Evolutionary conservation across 2,888 invertebrate species (phyloP).

Genomic region (Drosophila kanekoi): DNA sequence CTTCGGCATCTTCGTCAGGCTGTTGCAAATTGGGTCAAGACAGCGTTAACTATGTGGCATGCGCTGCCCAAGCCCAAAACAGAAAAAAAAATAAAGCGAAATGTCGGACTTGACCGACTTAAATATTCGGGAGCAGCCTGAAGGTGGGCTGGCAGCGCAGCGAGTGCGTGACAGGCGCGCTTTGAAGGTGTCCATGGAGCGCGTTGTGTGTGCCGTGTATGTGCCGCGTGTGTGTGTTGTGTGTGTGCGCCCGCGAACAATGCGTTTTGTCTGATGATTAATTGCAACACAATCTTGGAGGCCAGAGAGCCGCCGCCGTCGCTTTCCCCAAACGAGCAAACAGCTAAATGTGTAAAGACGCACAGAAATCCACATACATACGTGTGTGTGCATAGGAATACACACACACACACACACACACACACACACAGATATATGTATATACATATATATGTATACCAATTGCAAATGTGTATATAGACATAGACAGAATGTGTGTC

Average conservation of each 20-base stretch:
- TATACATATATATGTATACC: background rate
- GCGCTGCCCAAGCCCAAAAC: slow-evolving; percentile 8
- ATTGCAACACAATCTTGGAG: slow-evolving; percentile 76
- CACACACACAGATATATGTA: background rate
- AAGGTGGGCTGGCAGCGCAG: slow-evolving; percentile 19
- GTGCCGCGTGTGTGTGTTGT: background rate
- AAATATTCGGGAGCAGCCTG: slow-evolving; percentile 64
- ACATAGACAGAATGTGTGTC: slow-evolving; percentile 57
- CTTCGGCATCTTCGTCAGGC: slow-evolving; percentile 1
- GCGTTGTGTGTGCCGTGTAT: slow-evolving; percentile 9
- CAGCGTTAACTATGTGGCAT: slow-evolving; percentile 20
- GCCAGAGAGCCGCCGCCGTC: slow-evolving; percentile 60
- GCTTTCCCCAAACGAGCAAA: slow-evolving; percentile 68
- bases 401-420: background rate
- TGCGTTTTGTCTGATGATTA: slow-evolving; percentile 78
- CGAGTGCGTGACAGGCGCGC: slow-evolving; percentile 44
- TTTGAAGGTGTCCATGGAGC: slow-evolving; percentile 28
- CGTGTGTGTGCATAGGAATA: background rate
- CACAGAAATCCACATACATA: slow-evolving; percentile 4
- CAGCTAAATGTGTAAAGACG: slow-evolving; percentile 13
- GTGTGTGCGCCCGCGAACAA: slow-evolving; percentile 59
- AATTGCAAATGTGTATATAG: slow-evolving; percentile 14
- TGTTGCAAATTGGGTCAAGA: slow-evolving; percentile 40
- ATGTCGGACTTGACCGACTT: slow-evolving; percentile 69
- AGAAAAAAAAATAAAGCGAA: slow-evolving; percentile 18